Evolutionary conservation across 2,797 vertebrate genomes (phyloP).

Genomic region (Malurus splendens): DNA sequence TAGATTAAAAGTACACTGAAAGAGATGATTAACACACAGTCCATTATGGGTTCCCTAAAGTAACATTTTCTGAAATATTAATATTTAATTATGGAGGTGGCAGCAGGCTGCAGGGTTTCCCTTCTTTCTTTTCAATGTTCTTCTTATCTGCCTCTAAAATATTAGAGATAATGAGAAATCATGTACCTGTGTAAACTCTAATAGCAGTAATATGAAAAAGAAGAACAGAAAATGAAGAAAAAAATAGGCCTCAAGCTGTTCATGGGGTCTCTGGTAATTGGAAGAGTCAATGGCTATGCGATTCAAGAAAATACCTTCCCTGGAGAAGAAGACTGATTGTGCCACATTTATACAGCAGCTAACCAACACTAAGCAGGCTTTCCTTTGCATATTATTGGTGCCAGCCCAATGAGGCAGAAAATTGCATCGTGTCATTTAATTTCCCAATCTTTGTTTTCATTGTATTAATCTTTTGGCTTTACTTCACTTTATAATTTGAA

Average conservation of each 20-base stretch:
- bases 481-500: conserved; percentile 89
- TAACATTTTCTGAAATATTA: conserved; percentile 63
- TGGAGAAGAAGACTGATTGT: conserved; percentile 74
- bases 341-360: conserved; percentile 69
- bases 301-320: conserved; percentile 75
- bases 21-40: conserved; percentile 45
- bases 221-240: conserved; percentile 14
- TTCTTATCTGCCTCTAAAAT: conserved; percentile 61
- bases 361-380: conserved; percentile 72
- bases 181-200: conserved; percentile 69
- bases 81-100: conserved; percentile 64
- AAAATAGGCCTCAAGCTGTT: conserved; percentile 53
- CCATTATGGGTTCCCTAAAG: conserved; percentile 45
- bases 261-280: conserved; percentile 69
- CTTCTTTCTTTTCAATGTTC: conserved; percentile 43
- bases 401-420: conserved; percentile 89
- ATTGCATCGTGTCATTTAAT: conserved; percentile 95
- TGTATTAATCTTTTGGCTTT: conserved; percentile 93
- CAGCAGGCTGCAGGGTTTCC: conserved; percentile 22
- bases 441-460: conserved; percentile 91
- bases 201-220: conserved; percentile 46
- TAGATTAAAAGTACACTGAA: conserved; percentile 31
- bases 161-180: conserved; percentile 68
- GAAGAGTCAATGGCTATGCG: conserved; percentile 76
- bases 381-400: conserved; percentile 80